Percentiles rank a stretch among this genome's conserved stretches.
Conservation (phyloP, 2,113 vertebrate species). For the Australoheros scitulus region DNA sequence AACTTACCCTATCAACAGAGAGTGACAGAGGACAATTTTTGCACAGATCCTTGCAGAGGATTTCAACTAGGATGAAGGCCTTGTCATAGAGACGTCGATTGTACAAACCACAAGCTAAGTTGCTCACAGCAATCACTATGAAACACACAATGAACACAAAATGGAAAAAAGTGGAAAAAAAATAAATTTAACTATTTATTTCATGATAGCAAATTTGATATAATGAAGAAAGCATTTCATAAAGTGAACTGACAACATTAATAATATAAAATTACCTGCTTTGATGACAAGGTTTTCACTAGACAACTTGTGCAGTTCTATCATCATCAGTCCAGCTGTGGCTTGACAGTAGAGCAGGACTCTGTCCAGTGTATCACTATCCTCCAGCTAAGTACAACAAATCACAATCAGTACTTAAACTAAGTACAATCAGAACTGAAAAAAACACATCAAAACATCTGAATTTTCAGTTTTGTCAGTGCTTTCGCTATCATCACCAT, state of each 20-base stretch:
- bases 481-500: neutral
- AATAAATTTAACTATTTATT: neutral
- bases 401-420: neutral
- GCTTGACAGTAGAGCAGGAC: slow-evolving; percentile 77
- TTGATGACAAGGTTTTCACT: slow-evolving; percentile 78
- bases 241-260: neutral
- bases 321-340: slow-evolving; percentile 78
- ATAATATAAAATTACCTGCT: slow-evolving; percentile 77
- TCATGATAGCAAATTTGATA: neutral
- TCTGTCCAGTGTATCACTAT: slow-evolving; percentile 59
- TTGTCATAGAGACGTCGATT: slow-evolving; percentile 82
- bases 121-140: slow-evolving; percentile 82
- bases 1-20: slow-evolving; percentile 82
- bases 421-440: neutral
- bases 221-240: neutral
- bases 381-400: slow-evolving; percentile 65
- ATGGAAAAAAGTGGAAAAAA: no score
- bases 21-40: slow-evolving; percentile 68
- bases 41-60: slow-evolving; percentile 78
- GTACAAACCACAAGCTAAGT: slow-evolving; percentile 86
- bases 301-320: slow-evolving; percentile 73
- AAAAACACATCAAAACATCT: neutral
- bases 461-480: neutral
- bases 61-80: slow-evolving; percentile 79
- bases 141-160: neutral